phyloP scores from a whole-genome alignment of 2,797 vertebrate genomes.

The Eospalax fontanierii region DNA sequence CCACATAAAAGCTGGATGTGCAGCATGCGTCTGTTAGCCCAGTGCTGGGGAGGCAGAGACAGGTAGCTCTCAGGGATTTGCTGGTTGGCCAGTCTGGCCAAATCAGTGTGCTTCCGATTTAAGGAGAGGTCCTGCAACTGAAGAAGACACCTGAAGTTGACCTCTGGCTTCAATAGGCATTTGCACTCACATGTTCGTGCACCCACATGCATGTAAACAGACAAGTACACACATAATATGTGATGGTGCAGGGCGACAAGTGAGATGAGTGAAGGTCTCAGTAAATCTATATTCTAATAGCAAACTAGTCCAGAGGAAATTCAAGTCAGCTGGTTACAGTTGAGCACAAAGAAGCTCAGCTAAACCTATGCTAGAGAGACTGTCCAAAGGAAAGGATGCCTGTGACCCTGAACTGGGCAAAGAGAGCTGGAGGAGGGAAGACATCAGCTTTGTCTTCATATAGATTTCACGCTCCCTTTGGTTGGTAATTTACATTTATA shows the following conservation, averaged over 20 bases:
- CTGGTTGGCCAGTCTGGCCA: background rate
- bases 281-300: background rate
- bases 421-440: background rate
- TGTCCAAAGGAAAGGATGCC: background rate
- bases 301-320: background rate
- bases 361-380: background rate
- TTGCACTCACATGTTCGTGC: background rate
- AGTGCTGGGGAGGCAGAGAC: no score
- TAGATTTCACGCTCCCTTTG: slow-evolving; percentile 62
- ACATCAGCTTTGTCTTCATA: slow-evolving; percentile 14
- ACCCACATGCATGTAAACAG: no score
- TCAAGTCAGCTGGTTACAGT: background rate
- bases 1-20: no score
- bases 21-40: no score
- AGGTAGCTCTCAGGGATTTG: no score
- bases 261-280: background rate
- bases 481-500: slow-evolving; percentile 77
- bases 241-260: background rate
- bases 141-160: no score
- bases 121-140: no score
- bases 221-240: background rate
- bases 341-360: background rate
- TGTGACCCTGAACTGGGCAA: background rate
- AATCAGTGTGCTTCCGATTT: background rate
- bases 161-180: no score